Percentiles rank a stretch among this genome's conserved stretches.
Conservation (phyloP, 2,113 vertebrate species). For the Dunckerocampus dactyliophorus region DNA sequence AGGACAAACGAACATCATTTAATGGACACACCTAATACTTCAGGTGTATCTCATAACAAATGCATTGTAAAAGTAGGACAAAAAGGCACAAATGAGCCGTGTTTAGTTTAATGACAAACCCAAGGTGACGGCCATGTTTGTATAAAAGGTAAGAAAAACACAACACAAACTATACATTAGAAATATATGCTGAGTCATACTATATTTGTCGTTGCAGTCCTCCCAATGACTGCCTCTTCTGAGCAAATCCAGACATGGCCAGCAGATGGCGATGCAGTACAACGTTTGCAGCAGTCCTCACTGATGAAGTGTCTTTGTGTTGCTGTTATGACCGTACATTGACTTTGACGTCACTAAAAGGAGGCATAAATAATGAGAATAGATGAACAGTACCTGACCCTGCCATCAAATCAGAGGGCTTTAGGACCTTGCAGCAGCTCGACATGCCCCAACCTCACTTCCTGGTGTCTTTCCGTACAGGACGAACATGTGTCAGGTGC, state of each 20-base stretch:
- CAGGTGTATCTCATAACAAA: too few relatives aligned
- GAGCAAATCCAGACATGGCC: slow-evolving; percentile 18
- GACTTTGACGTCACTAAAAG: not conserved
- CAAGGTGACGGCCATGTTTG: slow-evolving; percentile 79
- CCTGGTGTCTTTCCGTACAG: slow-evolving; percentile 3
- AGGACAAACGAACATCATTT: too few relatives aligned
- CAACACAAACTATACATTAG: slow-evolving; percentile 66
- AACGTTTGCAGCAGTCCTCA: not conserved
- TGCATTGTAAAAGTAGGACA: not conserved
- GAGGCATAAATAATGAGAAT: not conserved
- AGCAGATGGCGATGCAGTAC: slow-evolving; percentile 49
- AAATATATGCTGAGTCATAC: slow-evolving; percentile 11
- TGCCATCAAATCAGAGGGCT: slow-evolving; percentile 12
- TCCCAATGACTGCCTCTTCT: not conserved
- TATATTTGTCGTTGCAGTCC: slow-evolving; percentile 32
- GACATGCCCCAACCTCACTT: slow-evolving; percentile 6
- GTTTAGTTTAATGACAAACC: slow-evolving; percentile 38
- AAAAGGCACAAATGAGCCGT: not conserved
- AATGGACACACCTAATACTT: too few relatives aligned
- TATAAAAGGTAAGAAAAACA: slow-evolving; percentile 86
- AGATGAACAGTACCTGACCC: slow-evolving; percentile 14
- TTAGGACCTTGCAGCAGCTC: slow-evolving; percentile 14
- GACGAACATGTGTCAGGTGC: slow-evolving; percentile 10
- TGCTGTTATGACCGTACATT: not conserved
- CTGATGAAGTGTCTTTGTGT: not conserved